phyloP scores from a whole-genome alignment of 2,113 vertebrate genomes.

The Otus sunia region DNA sequence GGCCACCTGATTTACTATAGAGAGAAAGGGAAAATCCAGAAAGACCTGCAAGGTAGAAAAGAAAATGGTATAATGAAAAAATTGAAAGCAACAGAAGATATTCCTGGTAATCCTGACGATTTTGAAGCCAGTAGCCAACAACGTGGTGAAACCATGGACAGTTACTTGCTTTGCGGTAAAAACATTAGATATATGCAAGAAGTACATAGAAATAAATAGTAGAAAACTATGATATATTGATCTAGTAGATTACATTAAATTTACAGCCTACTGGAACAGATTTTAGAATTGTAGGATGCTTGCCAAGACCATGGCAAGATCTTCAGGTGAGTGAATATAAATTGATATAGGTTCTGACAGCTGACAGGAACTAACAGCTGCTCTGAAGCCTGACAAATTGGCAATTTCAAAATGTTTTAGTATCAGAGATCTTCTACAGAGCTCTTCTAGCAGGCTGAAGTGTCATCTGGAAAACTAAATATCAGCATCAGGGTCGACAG shows the following conservation, averaged over 20 bases:
- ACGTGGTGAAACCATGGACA: not conserved
- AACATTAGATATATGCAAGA: not conserved
- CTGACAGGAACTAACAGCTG: conserved; percentile 10
- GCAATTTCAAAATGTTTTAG: conserved; percentile 10
- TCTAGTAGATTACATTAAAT: not conserved
- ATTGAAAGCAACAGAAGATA: not conserved
- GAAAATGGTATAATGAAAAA: not conserved
- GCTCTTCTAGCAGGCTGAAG: not conserved
- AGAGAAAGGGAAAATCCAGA: not conserved
- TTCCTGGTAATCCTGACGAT: not conserved
- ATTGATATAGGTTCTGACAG: conserved; percentile 18
- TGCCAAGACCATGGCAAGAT: conserved; percentile 4
- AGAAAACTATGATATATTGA: not conserved
- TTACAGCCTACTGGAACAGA: not conserved
- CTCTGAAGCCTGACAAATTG: conserved; percentile 21
- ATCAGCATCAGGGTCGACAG: not conserved
- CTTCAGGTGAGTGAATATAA: conserved; percentile 23
- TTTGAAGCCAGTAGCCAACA: not conserved
- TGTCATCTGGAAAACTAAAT: not conserved
- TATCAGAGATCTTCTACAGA: not conserved
- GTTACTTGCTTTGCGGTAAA: not conserved
- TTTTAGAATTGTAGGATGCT: not conserved
- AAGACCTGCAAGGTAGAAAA: not conserved
- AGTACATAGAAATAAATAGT: not conserved
- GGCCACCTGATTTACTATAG: not conserved